Evolutionary conservation across 2,113 vertebrate genomes (phyloP), one percentile per base, ranked within the genome.

Genomic region (Propithecus coquereli): DNA sequence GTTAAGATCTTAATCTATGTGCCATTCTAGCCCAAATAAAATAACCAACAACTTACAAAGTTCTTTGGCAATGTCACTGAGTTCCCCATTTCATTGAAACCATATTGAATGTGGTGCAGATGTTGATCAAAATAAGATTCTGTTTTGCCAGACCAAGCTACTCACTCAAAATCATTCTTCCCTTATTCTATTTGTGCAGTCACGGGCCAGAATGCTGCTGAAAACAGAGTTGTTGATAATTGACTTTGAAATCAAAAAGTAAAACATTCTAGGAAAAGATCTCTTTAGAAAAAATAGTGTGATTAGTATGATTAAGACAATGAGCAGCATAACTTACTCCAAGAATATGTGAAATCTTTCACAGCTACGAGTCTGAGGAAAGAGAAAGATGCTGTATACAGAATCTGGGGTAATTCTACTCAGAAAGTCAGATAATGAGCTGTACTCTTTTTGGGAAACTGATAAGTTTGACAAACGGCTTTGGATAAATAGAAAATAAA

Each of bases 71-170:
- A 30, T 43, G 85, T 84, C 70, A 70, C 1, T 0, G n/a, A 9
- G 61, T 37, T 90, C 63, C 59, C 10, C 12, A 9, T 96, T 92
- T 96, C 90, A 90, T 81, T 50, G 59, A 98, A 88, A 80, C 52
- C 11, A 92, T 16, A 0, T 87, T 96, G 2, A 86, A 14, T 86
- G 82, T 76, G 86, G 87, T 65, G 2, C 54, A 92, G 77, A 94
- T 47, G 57, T n/a, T 85, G 63, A 73, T n/a, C 30, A 80, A 66
- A 85, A 66, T 91, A 83, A 97, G 68, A 18, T 43, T 94, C 91
- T 27, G 13, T 30, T 30, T 80, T 80, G 52, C 57, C 87, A 92
- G 23, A 84, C 43, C 16, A 22, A 50, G 16, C 61, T 94, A 63
- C 6, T 45, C 65, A 22, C 22, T 57, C 17, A 34, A 34, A 34